Base-by-base conservation (phyloP, 2,113 vertebrate genomes). In the Cricetomys ansorgei region DNA sequence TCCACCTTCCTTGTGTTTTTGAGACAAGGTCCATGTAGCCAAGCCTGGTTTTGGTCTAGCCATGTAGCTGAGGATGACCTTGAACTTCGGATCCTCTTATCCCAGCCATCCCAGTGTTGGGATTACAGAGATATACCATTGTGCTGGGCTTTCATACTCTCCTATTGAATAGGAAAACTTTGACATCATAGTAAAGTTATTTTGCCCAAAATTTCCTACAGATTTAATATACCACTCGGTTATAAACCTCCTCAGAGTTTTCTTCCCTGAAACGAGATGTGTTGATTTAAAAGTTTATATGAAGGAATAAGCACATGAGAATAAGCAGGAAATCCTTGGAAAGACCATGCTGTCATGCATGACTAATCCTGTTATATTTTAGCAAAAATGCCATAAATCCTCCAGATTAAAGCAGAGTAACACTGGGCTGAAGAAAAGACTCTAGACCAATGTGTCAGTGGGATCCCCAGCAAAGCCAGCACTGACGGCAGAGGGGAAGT, bases 221-320 rank as follows among this genome's bases (percentile, higher is more conserved):
- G 69, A 92, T 94, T 77, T 92, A 95, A 79, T 83, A 48, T 10
- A 91, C 15, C 62, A 6, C 27, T 87, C 45, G 67, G 53, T 67
- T 57, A 91, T 72, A 95, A 86, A 55, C 45, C 80, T 91, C 73
- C 81, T 91, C 29, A 91, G 15, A 25, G 27, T 59, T 91, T 89
- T 86, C 50, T 59, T 34, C 1, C 67, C 43, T 65, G 40, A 50
- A 96, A 80, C 12, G 72, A 81, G 64, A 64, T 55, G 83, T 87
- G 62, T 89, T 67, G 75, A 81, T 87, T 95, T 31, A 65, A 91
- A 97, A 93, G 48, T 92, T 94, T 89, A 89, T 31, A 55, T 89
- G 79, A 72, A 91, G 91, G 88, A 93, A 67, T 83, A 93, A 93
- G 85, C 69, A 92, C 80, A 31, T 37, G 13, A 89, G 59, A 89